Percentiles rank a stretch among this genome's conserved stretches.
Evolutionary conservation across 1,140 invertebrate species (phyloP).

Genomic region (Elymnias hypermnestra): DNA sequence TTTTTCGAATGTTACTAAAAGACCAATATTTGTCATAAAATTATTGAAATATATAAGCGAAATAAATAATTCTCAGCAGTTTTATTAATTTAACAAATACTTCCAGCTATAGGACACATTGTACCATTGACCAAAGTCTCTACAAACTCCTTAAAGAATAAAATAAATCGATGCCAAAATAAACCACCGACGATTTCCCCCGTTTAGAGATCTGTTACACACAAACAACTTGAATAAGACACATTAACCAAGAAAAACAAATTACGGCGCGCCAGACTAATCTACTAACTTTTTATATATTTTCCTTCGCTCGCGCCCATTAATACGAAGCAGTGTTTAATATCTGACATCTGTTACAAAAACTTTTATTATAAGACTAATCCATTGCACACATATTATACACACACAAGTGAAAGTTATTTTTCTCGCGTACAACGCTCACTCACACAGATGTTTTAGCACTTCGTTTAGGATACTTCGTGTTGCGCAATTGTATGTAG

Average conservation of each 20-base stretch:
- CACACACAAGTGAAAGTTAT: constrained; percentile 30
- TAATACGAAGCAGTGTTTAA: constrained; percentile 71
- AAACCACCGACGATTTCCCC: constrained; percentile 1
- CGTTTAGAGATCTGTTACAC: constrained; percentile 8
- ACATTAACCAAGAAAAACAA: constrained; percentile 42
- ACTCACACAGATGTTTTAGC: constrained; percentile 53
- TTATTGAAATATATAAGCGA: background rate
- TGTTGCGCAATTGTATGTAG: constrained; percentile 44
- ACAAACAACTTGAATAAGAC: constrained; percentile 19
- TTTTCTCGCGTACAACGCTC: constrained; percentile 29
- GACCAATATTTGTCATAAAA: too few species aligned
- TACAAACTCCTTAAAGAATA: background rate
- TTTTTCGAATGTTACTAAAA: too few species aligned
- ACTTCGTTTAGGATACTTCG: constrained; percentile 63
- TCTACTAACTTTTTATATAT: constrained; percentile 71
- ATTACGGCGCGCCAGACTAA: constrained; percentile 53
- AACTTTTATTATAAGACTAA: constrained; percentile 76
- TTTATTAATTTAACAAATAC: too few species aligned
- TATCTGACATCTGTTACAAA: constrained; percentile 75
- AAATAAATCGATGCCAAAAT: constrained; percentile 3
- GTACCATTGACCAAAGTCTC: background rate
- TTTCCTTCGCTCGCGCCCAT: constrained; percentile 57
- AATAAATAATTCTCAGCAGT: background rate
- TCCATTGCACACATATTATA: constrained; percentile 61
- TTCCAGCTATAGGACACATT: background rate